Evolutionary conservation across 2,888 invertebrate genomes (phyloP), one percentile per base, ranked within the genome.

Genomic region (Epinotia ramella): DNA sequence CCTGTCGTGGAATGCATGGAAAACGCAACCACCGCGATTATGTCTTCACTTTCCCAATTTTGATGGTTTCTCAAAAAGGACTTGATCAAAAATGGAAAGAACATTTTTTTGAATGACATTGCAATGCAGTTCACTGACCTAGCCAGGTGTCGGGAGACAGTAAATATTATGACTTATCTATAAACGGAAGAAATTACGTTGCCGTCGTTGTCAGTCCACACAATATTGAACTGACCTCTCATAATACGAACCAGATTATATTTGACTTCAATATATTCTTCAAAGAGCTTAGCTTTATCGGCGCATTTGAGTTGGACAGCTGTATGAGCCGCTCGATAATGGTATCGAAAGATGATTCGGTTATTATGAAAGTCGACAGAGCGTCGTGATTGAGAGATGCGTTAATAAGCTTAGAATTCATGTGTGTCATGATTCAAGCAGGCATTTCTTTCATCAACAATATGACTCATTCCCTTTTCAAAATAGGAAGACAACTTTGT

Each of bases 151-250:
- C 81, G 82, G 86, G 85, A 87, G 89, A 88, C 88, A 87, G 89
- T 86, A 86, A 90, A 90, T 86, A 88, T 88, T 87, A 80, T 84
- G 84, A 90, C 84, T 90, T 91, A 91, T 91, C 90, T 87, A 87
- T 87, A 89, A 89, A 86, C 89, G 88, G 91, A 91, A 91, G 92
- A 93, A 91, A 91, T 91, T 90, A 89, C 84, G 83, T 86, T 83
- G 83, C 88, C 84, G 86, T 86, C 85, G 86, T 84, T 85, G 87
- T 88, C 89, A 87, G 88, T 88, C 87, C 85, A 82, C 80, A 81
- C 80, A 85, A 84, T 84, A 88, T 83, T 81, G 83, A 86, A 90
- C 93, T 92, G 92, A 93, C 93, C 93, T 92, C 86, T 88, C 91
- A 91, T 89, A 91, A 93, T 88, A 82, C 86, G 84, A 79, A 84